A percentile compares a stretch with the other conserved stretches of the same genome.
Conservation (phyloP, 2,113 vertebrate genomes). For the Phylloscopus trochilus region DNA sequence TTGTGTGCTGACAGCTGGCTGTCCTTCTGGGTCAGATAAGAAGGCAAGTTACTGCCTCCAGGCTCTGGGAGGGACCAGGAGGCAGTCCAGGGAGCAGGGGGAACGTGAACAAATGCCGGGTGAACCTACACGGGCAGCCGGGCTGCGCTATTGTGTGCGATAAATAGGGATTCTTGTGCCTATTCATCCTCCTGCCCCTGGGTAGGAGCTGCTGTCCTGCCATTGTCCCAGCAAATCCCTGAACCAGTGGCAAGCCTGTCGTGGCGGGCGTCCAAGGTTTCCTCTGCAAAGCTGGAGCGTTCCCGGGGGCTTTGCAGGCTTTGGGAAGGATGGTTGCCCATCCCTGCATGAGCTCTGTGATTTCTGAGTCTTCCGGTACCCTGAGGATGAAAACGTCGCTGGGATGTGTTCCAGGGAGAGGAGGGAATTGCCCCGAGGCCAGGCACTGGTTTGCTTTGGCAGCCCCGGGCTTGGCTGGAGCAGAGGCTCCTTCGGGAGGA, state of each 20-base stretch:
- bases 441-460: not conserved
- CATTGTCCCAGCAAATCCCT: not conserved
- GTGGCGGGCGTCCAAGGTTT: not conserved
- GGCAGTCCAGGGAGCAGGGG: not conserved
- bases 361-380: not conserved
- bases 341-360: rapidly evolving
- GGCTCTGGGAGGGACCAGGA: slow-evolving; percentile 26
- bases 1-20: slow-evolving; percentile 59
- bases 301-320: not conserved
- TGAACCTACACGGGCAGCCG: not conserved
- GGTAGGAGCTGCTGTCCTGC: not conserved
- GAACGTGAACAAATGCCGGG: not conserved
- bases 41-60: slow-evolving; percentile 39
- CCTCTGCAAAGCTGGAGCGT: not conserved
- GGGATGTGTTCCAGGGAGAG: not conserved
- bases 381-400: not conserved
- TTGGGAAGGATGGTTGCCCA: not conserved
- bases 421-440: not conserved
- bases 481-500: not conserved
- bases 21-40: slow-evolving; percentile 65
- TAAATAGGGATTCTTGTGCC: not conserved
- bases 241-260: not conserved
- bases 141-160: not conserved
- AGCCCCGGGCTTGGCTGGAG: not conserved
- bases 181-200: not conserved